Percentiles rank a stretch among this genome's conserved stretches.
phyloP scores from a whole-genome alignment of 2,797 vertebrate species.

The Sebastes minor region DNA sequence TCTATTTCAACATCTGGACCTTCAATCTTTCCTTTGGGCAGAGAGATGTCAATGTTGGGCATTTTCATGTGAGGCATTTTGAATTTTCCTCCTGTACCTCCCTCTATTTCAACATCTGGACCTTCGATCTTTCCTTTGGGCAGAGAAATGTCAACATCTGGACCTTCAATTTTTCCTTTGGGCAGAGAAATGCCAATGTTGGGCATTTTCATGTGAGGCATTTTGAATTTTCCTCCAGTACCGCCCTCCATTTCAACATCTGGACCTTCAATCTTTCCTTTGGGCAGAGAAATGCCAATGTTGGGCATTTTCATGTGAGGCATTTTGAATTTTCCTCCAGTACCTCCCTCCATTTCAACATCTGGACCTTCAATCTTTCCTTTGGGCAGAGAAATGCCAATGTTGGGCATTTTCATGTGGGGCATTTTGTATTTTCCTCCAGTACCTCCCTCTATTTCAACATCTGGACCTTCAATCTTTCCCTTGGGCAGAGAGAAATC shows the following conservation, averaged over 20 bases:
- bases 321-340: background rate
- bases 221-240: slow-evolving; percentile 39
- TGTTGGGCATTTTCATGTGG: accelerated
- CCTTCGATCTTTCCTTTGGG: too few species aligned
- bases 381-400: background rate
- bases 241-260: slow-evolving; percentile 12
- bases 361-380: background rate
- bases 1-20: background rate
- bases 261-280: slow-evolving; percentile 11
- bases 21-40: background rate
- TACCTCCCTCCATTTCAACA: background rate
- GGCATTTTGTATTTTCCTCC: background rate
- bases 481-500: background rate
- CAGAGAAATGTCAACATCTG: background rate
- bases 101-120: too few species aligned
- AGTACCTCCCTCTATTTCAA: accelerated
- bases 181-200: slow-evolving; percentile 65
- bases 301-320: background rate
- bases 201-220: slow-evolving; percentile 50
- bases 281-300: slow-evolving; percentile 42
- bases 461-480: background rate
- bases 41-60: background rate
- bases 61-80: too few species aligned
- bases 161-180: slow-evolving; percentile 48
- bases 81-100: too few species aligned